Evolutionary conservation across 1,140 invertebrate genomes (phyloP), one percentile per base, ranked within the genome.

Genomic region (Brachionus sp.): DNA sequence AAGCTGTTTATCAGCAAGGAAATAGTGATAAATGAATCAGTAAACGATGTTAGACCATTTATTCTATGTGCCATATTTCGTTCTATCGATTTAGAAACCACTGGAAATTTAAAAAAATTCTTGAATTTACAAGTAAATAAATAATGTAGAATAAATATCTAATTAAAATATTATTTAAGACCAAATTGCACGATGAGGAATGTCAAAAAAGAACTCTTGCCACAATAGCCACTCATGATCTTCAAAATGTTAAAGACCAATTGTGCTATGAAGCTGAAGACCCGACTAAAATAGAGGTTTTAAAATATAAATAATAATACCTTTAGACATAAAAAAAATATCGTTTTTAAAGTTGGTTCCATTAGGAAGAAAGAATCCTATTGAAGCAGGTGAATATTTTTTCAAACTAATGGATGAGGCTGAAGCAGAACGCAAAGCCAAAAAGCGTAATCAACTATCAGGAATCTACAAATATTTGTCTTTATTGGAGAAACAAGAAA

Each of bases 381-480:
- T 91, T 82, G 91, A 92, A 6, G 93, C 92, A 3, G 90, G 90
- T 68, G 90, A 91, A 84, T 87, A 94, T 5, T 92, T 93, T 85
- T 88, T 90, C 19, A 90, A 92, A 86, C 88, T 95, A 13, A 91
- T 92, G 84, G 89, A 90, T 3, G 93, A 95, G 88, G 94, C 93
- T 23, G 93, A 91, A 57, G 86, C 87, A 23, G 50, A 88, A 13
- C 84, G 88, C 33, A 93, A 93, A 86, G 93, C 93, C 85, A 94
- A 94, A 87, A 94, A 86, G 90, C 91, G 93, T 46, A 93, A 92
- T 88, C 92, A 92, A 6, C 92, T 93, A 86, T 93, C 93, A 19
- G 93, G 93, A 9, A 92, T 94, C 85, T 93, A 94, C 86, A 94
- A 93, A 91, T 94, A 93, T 89, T 87, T 95, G 64, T 92, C 94